phyloP scores from a whole-genome alignment of 1,140 invertebrate species.

The Apis florea region DNA sequence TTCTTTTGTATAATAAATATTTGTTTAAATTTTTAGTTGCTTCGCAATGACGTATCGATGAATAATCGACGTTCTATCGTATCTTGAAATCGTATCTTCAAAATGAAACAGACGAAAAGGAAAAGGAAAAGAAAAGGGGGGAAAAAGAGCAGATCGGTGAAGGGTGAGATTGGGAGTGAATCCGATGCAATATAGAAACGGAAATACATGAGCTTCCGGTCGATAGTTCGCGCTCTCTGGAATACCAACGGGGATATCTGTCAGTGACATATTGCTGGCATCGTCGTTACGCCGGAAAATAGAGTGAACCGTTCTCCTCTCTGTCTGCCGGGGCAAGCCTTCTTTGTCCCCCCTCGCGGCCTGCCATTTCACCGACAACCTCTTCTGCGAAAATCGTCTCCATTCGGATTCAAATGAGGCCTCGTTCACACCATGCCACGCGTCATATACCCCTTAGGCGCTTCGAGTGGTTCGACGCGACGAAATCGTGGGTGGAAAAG shows the following conservation, averaged over 20 bases:
- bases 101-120: background rate
- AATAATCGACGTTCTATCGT: no score
- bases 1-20: no score
- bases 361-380: conserved; percentile 68
- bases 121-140: background rate
- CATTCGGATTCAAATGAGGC: conserved; percentile 79
- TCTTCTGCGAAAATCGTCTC: conserved; percentile 75
- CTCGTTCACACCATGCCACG: conserved; percentile 75
- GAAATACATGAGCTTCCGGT: conserved; percentile 69
- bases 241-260: conserved; percentile 70
- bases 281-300: conserved; percentile 71
- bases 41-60: no score
- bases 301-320: conserved; percentile 50
- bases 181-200: conserved; percentile 51
- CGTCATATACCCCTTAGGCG: conserved; percentile 72
- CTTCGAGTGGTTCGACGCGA: conserved; percentile 54
- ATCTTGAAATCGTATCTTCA: no score
- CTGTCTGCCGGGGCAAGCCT: conserved; percentile 12
- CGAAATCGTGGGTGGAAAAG: conserved; percentile 42
- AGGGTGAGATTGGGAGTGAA: conserved; percentile 39
- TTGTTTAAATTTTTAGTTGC: no score
- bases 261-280: conserved; percentile 76
- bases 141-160: conserved; percentile 15
- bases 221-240: conserved; percentile 59
- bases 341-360: conserved; percentile 35